Evolutionary conservation across 2,797 vertebrate genomes (phyloP).

Genomic region (Brachymystax lenok): DNA sequence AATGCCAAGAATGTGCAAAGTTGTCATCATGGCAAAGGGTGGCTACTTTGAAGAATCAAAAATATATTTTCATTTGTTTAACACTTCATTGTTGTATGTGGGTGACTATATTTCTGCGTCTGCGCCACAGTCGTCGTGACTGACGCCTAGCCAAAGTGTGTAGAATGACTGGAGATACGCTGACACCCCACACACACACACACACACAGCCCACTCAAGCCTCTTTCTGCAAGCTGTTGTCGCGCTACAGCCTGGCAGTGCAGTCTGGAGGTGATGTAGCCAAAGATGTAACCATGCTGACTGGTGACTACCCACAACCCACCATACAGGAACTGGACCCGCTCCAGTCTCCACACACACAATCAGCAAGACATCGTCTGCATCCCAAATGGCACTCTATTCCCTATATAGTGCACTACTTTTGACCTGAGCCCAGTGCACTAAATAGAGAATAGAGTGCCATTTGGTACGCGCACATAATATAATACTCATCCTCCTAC

Average conservation of each 20-base stretch:
- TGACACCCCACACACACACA: too few relatives aligned
- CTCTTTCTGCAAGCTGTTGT: neutral
- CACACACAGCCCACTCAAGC: neutral
- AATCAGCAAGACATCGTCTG: neutral
- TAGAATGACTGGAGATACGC: too few relatives aligned
- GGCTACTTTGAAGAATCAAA: too few relatives aligned
- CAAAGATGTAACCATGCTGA: neutral
- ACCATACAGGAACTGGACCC: neutral
- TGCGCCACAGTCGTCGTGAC: slow-evolving; percentile 31
- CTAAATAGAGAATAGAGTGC: too few relatives aligned
- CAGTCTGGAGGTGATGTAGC: neutral
- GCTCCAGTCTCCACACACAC: neutral
- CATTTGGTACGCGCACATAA: neutral
- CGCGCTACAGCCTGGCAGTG: neutral
- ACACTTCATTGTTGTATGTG: neutral
- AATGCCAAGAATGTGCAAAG: too few relatives aligned
- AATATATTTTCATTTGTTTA: too few relatives aligned
- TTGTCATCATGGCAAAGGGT: too few relatives aligned
- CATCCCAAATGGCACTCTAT: too few relatives aligned
- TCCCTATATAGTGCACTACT: too few relatives aligned
- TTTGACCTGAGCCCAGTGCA: too few relatives aligned
- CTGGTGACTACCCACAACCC: neutral
- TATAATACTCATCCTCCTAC: neutral
- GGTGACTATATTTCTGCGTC: slow-evolving; percentile 14
- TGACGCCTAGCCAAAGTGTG: slow-evolving; percentile 23